Conservation (phyloP, 2,888 invertebrate species). For the Willowsia nigromaculata region DNA sequence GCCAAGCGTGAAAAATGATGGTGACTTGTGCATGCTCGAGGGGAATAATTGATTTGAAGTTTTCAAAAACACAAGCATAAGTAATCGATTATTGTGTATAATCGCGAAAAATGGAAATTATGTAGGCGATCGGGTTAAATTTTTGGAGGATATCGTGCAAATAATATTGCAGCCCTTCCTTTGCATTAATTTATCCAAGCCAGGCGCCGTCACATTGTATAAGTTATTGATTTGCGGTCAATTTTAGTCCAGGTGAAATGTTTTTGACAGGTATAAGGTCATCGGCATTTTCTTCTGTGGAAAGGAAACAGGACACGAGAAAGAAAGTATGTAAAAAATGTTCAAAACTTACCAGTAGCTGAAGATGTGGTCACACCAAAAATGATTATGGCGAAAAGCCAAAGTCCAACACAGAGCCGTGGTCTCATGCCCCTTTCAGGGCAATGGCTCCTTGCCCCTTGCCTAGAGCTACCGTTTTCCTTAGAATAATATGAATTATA, state of each 20-base stretch:
- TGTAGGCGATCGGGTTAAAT: not conserved
- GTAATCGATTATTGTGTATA: not conserved
- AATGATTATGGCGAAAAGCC: constrained; percentile 78
- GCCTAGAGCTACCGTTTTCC: constrained; percentile 65
- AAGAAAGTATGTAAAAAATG: constrained; percentile 38
- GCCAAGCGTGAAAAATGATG: constrained; percentile 14
- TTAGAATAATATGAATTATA: constrained; percentile 44
- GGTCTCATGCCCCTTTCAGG: constrained; percentile 78
- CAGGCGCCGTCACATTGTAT: not conserved
- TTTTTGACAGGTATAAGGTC: constrained; percentile 15
- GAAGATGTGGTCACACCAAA: constrained; percentile 77
- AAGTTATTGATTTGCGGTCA: not conserved
- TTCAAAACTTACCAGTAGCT: constrained; percentile 77
- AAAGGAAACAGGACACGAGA: not conserved
- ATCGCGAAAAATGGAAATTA: not conserved
- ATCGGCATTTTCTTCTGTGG: not conserved
- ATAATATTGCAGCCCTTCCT: not conserved
- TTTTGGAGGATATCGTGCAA: not conserved
- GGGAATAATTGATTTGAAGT: constrained; percentile 7
- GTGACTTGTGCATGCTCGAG: not conserved
- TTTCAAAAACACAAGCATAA: not conserved
- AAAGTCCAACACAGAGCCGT: constrained; percentile 77
- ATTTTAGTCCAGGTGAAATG: not conserved
- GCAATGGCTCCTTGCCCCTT: constrained; percentile 74
- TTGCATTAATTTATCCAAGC: not conserved